Evolutionary conservation across 2,797 vertebrate species (phyloP), one percentile per base, ranked within the genome.

Genomic region (Mormyrops boulengeri): DNA sequence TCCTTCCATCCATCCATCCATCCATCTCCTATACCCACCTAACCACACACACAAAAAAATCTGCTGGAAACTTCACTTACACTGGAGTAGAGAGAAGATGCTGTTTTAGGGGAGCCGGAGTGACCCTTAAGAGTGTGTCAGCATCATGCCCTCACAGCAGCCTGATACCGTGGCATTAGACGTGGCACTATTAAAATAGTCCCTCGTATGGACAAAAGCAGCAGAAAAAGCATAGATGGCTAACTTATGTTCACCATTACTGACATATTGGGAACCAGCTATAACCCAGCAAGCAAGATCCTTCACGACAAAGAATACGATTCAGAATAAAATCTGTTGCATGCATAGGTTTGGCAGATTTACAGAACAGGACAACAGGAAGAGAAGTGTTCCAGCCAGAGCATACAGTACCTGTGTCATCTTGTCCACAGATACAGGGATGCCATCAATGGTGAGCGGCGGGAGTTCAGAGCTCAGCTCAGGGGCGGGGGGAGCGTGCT

Each of bases 341-440:
- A 34, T 14, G 73, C 34, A 80, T n/a, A 44, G 73, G 38, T n/a
- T 9, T n/a, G 73, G 73, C 73, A 80, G 14, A n/a, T 57, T n/a
- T 17, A 57, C 17, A n/a, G 34, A 30, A 69, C 62, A 30, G 1
- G 62, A 69, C 9, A 30, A 8, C 7, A 26, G 9, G 26, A 30
- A 38, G 12, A 17, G 66, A 73, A 34, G 26, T 7, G 26, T 69
- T 12, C 26, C 26, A 14, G 62, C 26, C 26, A 69, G 62, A 34
- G 3, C 26, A 95, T 94, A 94, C 62, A 91, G 94, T 92, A 99
- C 98, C 97, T 99, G 99, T 90, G 99, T 99, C 99, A 99, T 99
- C 93, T 99, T 99, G 95, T 99, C 99, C 94, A 99, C 99, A 0
- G 99, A 99, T 69, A 99, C 99, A 0, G 99, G 98, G 94, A 99